Evolutionary conservation across 2,888 invertebrate species (phyloP).

Genomic region (Cephus pygmeus): DNA sequence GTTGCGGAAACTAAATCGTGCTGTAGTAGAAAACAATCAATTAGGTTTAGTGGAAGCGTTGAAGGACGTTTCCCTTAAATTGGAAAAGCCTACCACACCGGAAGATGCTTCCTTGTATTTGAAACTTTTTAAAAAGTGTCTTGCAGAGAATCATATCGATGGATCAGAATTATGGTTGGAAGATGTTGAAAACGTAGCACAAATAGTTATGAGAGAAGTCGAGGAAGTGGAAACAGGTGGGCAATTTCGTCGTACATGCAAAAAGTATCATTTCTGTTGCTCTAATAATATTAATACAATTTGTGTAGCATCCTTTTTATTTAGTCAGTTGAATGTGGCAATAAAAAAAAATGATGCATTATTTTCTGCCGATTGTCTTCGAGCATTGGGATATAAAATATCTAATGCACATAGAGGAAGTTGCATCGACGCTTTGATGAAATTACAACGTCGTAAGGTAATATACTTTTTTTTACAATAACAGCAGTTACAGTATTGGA

Average conservation of each 20-base stretch:
- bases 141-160: constrained; percentile 66
- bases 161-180: constrained; percentile 73
- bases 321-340: constrained; percentile 50
- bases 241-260: constrained; percentile 30
- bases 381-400: constrained; percentile 41
- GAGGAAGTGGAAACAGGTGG: constrained; percentile 67
- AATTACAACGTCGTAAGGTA: constrained; percentile 34
- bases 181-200: constrained; percentile 68
- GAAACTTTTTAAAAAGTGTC: constrained; percentile 68
- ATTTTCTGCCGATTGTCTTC: constrained; percentile 45
- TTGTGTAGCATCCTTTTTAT: constrained; percentile 44
- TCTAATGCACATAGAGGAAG: constrained; percentile 36
- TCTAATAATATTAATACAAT: not conserved
- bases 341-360: constrained; percentile 43
- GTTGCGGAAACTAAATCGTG: constrained; percentile 71
- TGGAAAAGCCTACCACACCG: constrained; percentile 64
- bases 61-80: constrained; percentile 67
- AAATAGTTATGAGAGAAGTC: constrained; percentile 68
- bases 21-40: constrained; percentile 70
- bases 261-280: not conserved
- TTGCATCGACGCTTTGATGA: constrained; percentile 40
- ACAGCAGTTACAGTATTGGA: not conserved
- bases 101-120: constrained; percentile 70
- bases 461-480: not conserved
- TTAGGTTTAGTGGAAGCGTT: constrained; percentile 67